Percentiles rank a stretch among this genome's conserved stretches.
Evolutionary conservation across 2,797 vertebrate genomes (phyloP).

Genomic region (Trichosurus vulpecula): DNA sequence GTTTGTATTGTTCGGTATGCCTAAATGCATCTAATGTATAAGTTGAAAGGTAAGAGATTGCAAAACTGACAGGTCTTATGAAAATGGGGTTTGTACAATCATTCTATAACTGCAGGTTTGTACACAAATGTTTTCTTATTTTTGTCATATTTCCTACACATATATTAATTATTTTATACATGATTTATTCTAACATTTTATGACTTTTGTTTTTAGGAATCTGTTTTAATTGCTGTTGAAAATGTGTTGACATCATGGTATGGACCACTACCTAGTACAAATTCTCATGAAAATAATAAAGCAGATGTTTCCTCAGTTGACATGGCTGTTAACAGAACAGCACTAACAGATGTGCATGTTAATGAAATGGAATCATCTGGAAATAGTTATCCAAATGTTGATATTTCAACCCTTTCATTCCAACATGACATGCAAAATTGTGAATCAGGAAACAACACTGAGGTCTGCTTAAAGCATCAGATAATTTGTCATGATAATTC

Average conservation of each 20-base stretch:
- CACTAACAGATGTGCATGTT: slow-evolving; percentile 82
- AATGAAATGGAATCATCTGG: slow-evolving; percentile 78
- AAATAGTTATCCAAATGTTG: slow-evolving; percentile 69
- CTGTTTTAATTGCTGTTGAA: slow-evolving; percentile 91
- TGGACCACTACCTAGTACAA: slow-evolving; percentile 84
- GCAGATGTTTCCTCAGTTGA: slow-evolving; percentile 83
- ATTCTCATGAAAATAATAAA: slow-evolving; percentile 82
- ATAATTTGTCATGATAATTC: slow-evolving; percentile 62
- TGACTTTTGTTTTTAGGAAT: slow-evolving; percentile 87
- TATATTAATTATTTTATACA: slow-evolving; percentile 39
- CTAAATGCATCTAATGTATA: neutral
- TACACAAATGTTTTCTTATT: slow-evolving; percentile 32
- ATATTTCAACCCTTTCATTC: slow-evolving; percentile 74
- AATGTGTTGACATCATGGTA: slow-evolving; percentile 92
- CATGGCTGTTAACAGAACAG: slow-evolving; percentile 77
- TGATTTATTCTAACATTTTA: slow-evolving; percentile 62
- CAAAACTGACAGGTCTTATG: neutral
- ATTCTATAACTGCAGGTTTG: slow-evolving; percentile 26
- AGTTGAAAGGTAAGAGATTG: neutral
- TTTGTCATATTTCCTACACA: slow-evolving; percentile 36
- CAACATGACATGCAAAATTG: slow-evolving; percentile 70
- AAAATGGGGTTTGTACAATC: neutral
- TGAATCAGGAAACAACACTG: slow-evolving; percentile 76
- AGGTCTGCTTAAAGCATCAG: slow-evolving; percentile 80
- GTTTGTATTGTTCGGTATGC: neutral